Evolutionary conservation across 2,888 invertebrate species (phyloP), one percentile per base, ranked within the genome.

Genomic region (Thymelicus sylvestris): DNA sequence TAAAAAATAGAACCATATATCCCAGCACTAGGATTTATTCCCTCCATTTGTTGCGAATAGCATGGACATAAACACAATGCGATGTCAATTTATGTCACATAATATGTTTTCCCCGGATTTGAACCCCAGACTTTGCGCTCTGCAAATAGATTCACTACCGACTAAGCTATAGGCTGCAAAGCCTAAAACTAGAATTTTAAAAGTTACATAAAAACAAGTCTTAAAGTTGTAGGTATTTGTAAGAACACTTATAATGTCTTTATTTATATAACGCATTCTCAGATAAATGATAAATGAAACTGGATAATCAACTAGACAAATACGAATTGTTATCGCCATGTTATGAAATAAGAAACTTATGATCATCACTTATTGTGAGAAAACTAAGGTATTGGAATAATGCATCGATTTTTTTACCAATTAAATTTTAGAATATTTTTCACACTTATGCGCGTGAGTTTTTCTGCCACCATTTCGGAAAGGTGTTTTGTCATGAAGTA

Each of bases 271-370:
- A 48, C 31, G 63, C n/a, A n/a, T n/a, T n/a, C n/a, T 31, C 13
- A 48, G 15, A 48, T 48, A 24, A 7, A 31, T 31, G 52, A 64
- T 64, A 52, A 64, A 64, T 52, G 8, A n/a, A 64, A 7, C 50
- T 50, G 10, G 8, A 52, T 15, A 52, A n/a, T 19, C 38, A 6
- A 38, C 38, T 50, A 52, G 64, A 64, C 64, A 39, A 39, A 39
- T 63, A 64, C 38, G 15, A 52, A 52, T 64, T 39, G 38, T 38
- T 15, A n/a, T 38, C 50, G 12, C 50, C 7, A 31, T 63, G 13
- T 31, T 48, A 63, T 64, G 38, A 10, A 50, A 64, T 31, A n/a
- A 19, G 38, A 48, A 63, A 31, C 7, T 48, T 62, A 41, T 66
- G 44, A 59, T 57, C 19, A 67, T 52, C 64, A 10, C 13, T 47